phyloP scores from a whole-genome alignment of 2,113 vertebrate species.

The Takifugu bimaculatus region DNA sequence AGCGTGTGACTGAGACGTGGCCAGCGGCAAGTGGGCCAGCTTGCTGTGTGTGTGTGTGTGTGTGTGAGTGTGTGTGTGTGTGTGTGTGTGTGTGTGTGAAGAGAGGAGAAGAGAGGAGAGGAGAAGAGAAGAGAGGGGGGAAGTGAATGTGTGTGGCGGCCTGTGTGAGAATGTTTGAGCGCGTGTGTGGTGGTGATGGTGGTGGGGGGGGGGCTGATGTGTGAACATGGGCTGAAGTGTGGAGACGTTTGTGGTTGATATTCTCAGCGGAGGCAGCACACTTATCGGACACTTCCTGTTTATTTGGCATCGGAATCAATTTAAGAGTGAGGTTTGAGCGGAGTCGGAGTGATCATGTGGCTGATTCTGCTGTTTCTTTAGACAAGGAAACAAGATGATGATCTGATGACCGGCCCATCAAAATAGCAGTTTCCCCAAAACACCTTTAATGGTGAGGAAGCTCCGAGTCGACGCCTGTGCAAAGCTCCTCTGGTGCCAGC shows the following conservation, averaged over 20 bases:
- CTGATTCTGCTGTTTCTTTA: too few species aligned
- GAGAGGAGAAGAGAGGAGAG: too few species aligned
- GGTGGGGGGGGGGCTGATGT: constrained; percentile 26
- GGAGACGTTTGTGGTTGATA: constrained; percentile 17
- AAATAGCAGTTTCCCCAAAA: too few species aligned
- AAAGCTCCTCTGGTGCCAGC: constrained; percentile 1
- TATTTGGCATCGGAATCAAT: constrained; percentile 9
- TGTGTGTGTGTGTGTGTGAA: constrained; percentile 29
- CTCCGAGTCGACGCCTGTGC: too few species aligned
- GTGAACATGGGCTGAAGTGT: constrained; percentile 47
- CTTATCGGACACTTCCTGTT: neutral
- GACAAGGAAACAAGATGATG: too few species aligned
- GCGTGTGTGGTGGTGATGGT: too few species aligned
- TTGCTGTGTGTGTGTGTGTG: constrained; percentile 47
- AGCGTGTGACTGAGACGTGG: constrained; percentile 71
- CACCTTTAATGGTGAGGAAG: too few species aligned
- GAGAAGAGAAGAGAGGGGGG: neutral
- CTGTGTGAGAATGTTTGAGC: constrained; percentile 21
- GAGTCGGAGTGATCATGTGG: too few species aligned
- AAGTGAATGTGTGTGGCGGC: constrained; percentile 33
- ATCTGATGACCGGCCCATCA: too few species aligned
- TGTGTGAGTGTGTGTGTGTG: constrained; percentile 33
- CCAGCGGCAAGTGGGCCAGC: constrained; percentile 60
- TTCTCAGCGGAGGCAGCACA: constrained; percentile 22
- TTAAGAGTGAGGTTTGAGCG: neutral